Percentiles rank a stretch among this genome's conserved stretches.
These are phyloP conservation scores for Drosophila orena DNA, from an alignment of 1,140 invertebrate genomes.

Conservation along the genomic window DNA sequence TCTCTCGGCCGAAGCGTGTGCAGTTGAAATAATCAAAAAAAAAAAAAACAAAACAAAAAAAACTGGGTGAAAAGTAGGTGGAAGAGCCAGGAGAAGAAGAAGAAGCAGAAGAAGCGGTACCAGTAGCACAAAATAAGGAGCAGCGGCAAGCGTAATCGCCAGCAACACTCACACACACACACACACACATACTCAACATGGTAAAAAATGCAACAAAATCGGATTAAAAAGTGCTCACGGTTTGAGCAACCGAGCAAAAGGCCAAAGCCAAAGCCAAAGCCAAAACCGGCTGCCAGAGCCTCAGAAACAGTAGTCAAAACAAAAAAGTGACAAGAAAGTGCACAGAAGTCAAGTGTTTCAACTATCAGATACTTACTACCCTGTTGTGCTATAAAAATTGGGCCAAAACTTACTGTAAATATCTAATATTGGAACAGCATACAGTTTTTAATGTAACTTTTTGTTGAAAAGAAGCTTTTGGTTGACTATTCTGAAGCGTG, in stretches of 20 bases:
- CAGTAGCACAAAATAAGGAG: slow-evolving; percentile 24
- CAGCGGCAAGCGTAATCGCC: slow-evolving; percentile 64
- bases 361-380: background rate
- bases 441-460: background rate
- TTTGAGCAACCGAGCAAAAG: slow-evolving; percentile 62
- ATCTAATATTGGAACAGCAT: background rate
- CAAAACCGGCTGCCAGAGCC: slow-evolving; percentile 42
- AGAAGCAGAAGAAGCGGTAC: slow-evolving; percentile 22
- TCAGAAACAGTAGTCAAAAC: slow-evolving; percentile 34
- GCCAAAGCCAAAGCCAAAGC: slow-evolving; percentile 51
- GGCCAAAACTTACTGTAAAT: background rate
- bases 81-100: slow-evolving; percentile 45
- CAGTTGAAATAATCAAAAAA: slow-evolving; percentile 77
- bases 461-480: no score
- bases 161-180: slow-evolving; percentile 47
- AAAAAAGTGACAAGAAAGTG: slow-evolving; percentile 18
- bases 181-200: slow-evolving; percentile 33
- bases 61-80: slow-evolving; percentile 41
- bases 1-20: slow-evolving; percentile 26
- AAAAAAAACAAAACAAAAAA: slow-evolving; percentile 17
- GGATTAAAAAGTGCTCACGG: slow-evolving; percentile 77
- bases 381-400: background rate
- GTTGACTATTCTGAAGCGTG: no score
- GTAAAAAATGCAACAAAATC: slow-evolving; percentile 77
- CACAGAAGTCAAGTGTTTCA: background rate